phyloP scores from a whole-genome alignment of 1,140 invertebrate species.

The Neodiprion fabricii region DNA sequence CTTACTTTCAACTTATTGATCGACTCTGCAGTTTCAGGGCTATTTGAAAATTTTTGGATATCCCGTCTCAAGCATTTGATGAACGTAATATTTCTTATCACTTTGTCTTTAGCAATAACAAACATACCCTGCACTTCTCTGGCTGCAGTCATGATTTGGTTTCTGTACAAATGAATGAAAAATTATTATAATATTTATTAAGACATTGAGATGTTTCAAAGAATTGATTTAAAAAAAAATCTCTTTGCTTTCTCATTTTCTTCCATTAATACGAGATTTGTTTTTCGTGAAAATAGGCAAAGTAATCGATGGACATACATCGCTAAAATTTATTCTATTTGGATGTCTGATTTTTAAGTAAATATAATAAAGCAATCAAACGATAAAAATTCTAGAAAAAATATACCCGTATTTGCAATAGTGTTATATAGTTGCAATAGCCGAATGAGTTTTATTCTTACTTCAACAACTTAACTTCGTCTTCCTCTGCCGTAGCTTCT shows the following conservation, averaged over 20 bases:
- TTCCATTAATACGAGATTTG: background rate
- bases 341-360: background rate
- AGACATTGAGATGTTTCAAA: no score
- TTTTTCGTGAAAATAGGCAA: no score
- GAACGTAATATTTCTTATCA: slow-evolving; percentile 80
- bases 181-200: no score
- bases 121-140: slow-evolving; percentile 81
- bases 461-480: slow-evolving; percentile 35
- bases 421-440: background rate
- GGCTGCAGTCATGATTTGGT: slow-evolving; percentile 73
- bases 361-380: slow-evolving; percentile 6
- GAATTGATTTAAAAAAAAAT: background rate
- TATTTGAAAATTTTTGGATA: slow-evolving; percentile 65
- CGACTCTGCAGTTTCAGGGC: slow-evolving; percentile 64
- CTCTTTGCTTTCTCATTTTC: background rate
- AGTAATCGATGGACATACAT: background rate
- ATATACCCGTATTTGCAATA: no score
- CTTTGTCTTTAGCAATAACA: slow-evolving; percentile 78
- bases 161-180: slow-evolving; percentile 50
- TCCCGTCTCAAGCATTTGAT: slow-evolving; percentile 78
- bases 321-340: no score
- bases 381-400: no score
- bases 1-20: slow-evolving; percentile 69
- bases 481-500: slow-evolving; percentile 31
- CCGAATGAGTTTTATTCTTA: slow-evolving; percentile 29